Evolutionary conservation across 2,888 invertebrate species (phyloP), one percentile per base, ranked within the genome.

Genomic region (Drosophila ustulata): DNA sequence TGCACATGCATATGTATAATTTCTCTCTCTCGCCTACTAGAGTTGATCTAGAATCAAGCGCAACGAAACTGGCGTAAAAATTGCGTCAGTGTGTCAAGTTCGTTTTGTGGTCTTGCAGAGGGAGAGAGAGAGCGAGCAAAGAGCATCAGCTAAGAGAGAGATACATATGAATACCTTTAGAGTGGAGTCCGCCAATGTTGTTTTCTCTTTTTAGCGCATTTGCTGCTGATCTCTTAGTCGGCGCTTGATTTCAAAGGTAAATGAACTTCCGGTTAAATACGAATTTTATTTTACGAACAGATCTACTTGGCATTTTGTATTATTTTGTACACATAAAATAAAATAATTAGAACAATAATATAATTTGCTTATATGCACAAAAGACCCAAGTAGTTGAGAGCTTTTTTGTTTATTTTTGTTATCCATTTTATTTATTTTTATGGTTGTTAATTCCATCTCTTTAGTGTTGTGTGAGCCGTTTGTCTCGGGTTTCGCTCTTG

Each of bases 71-170:
- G 50, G 52, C 71, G 71, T 63, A 72, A 73, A 88, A 90, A 84
- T 86, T 88, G 83, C 90, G 90, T 88, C 89, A 90, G 88, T 90
- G 81, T 90, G 90, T 90, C 90, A 90, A 90, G 90, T 90, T 90
- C 90, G 90, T 82, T 76, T 87, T 77, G 77, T 64, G 68, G 75
- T 62, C 56, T 61, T 53, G 28, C 39, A 23, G 11, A 39, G n/a
- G 32, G 53, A 34, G 11, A 6, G 11, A 43, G 45, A 53, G 11
- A 28, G 25, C 13, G 46, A 45, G 46, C 13, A 45, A 59, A 28
- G 59, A 56, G 69, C 30, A 25, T 8, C 23, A 28, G 30, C 30
- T 51, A 65, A 74, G 55, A 56, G 46, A 28, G 66, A 70, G 70
- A 76, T 74, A 18, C 18, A 18, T 18, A n/a, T n/a, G n/a, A n/a